phyloP scores from a whole-genome alignment of 2,113 vertebrate species.

The Herpailurus yagouaroundi region DNA sequence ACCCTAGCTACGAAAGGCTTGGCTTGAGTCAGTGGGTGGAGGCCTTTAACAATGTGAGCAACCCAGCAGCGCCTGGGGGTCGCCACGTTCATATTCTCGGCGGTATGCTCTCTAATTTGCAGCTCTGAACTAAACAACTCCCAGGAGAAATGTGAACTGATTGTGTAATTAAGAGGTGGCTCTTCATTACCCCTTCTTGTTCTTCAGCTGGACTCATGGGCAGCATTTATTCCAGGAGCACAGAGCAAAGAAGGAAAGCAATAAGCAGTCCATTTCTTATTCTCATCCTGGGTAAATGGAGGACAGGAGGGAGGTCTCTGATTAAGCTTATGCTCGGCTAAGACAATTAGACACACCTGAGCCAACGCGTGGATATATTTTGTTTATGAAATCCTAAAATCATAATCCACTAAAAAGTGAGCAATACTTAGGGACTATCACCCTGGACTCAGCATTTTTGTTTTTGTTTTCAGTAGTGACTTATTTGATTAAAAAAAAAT shows the following conservation, averaged over 20 bases:
- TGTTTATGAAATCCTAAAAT: slow-evolving; percentile 3
- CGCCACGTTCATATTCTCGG: not conserved
- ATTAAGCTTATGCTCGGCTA: not conserved
- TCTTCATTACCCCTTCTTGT: slow-evolving; percentile 62
- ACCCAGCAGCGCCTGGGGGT: not conserved
- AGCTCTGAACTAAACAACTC: slow-evolving; percentile 21
- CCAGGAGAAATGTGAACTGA: slow-evolving; percentile 56
- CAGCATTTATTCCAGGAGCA: slow-evolving; percentile 39
- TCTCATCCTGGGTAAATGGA: not conserved
- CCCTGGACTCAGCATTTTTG: not conserved
- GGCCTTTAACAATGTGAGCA: not conserved
- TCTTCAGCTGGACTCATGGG: slow-evolving; percentile 70
- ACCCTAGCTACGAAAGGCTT: not conserved
- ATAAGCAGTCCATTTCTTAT: not conserved
- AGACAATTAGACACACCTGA: slow-evolving; percentile 19
- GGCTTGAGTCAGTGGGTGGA: not conserved
- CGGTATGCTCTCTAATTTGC: not conserved
- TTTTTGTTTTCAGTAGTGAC: not conserved
- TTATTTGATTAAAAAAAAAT: slow-evolving; percentile 18
- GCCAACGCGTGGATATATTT: not conserved
- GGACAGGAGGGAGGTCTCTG: not conserved
- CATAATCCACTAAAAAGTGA: not conserved
- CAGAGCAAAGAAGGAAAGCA: not conserved
- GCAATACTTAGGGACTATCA: not conserved
- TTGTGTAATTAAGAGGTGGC: slow-evolving; percentile 65